Evolutionary conservation across 2,888 invertebrate species (phyloP).

Genomic region (Stenichneumon culpator): DNA sequence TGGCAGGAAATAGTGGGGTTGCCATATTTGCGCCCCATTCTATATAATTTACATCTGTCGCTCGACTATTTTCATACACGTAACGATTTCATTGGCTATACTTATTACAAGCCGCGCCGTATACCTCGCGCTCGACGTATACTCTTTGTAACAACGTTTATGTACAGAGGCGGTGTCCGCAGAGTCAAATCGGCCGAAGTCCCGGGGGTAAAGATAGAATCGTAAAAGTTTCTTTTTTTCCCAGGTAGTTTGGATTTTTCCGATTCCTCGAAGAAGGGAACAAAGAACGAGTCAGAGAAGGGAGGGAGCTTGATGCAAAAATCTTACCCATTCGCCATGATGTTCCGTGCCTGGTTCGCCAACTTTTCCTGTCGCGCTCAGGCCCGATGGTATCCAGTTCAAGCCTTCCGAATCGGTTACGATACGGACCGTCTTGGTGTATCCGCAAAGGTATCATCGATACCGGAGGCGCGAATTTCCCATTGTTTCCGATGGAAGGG

Average conservation of each 20-base stretch:
- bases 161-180: not conserved
- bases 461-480: slow-evolving; percentile 42
- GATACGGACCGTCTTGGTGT: slow-evolving; percentile 14
- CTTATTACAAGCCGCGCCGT: not conserved
- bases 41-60: slow-evolving; percentile 23
- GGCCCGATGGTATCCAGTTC: slow-evolving; percentile 11
- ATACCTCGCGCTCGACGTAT: not conserved
- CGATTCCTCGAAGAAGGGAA: slow-evolving; percentile 10
- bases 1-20: slow-evolving; percentile 20
- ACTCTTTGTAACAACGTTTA: not conserved
- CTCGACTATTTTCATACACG: slow-evolving; percentile 11
- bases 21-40: slow-evolving; percentile 4
- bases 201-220: not conserved
- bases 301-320: slow-evolving; percentile 31
- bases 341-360: not conserved
- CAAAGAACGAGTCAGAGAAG: not conserved
- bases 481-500: slow-evolving; percentile 47
- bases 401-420: slow-evolving; percentile 59
- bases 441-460: slow-evolving; percentile 10
- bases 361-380: slow-evolving; percentile 1
- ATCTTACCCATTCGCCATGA: slow-evolving; percentile 26
- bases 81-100: slow-evolving; percentile 22
- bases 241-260: not conserved
- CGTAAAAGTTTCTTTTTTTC: not conserved
- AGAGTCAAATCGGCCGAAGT: not conserved